A percentile compares a stretch with the other conserved stretches of the same genome.
Conservation (phyloP, 1,140 invertebrate genomes). For the Argopecten irradians region DNA sequence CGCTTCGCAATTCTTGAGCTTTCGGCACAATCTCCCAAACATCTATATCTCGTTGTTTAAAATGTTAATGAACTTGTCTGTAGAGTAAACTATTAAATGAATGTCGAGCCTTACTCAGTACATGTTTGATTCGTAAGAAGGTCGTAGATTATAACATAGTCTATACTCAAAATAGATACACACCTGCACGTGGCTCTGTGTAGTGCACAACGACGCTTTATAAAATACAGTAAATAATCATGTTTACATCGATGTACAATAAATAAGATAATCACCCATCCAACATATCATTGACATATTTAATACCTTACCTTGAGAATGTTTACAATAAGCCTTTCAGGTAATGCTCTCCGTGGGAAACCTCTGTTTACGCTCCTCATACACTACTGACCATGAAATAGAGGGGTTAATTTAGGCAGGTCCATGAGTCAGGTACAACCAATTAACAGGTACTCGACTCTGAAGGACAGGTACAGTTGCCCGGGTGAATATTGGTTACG, state of each 20-base stretch:
- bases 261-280: no score
- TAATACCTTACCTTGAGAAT: neutral
- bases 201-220: neutral
- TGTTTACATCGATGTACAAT: neutral
- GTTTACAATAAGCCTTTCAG: neutral
- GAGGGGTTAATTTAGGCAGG: constrained; percentile 7
- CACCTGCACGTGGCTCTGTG: no score
- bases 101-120: no score
- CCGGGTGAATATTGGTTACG: neutral
- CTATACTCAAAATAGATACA: no score
- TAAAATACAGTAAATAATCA: neutral
- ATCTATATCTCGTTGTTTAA: no score
- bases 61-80: no score
- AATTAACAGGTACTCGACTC: neutral
- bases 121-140: no score
- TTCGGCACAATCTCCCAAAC: no score
- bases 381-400: neutral
- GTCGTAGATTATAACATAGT: no score
- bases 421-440: constrained; percentile 5
- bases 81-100: no score
- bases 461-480: neutral
- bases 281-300: neutral
- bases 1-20: no score
- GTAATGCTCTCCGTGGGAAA: neutral
- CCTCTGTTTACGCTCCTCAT: neutral